A percentile compares a stretch with the other conserved stretches of the same genome.
Evolutionary conservation across 2,797 vertebrate species (phyloP).

Genomic region (Danio albolineatus): DNA sequence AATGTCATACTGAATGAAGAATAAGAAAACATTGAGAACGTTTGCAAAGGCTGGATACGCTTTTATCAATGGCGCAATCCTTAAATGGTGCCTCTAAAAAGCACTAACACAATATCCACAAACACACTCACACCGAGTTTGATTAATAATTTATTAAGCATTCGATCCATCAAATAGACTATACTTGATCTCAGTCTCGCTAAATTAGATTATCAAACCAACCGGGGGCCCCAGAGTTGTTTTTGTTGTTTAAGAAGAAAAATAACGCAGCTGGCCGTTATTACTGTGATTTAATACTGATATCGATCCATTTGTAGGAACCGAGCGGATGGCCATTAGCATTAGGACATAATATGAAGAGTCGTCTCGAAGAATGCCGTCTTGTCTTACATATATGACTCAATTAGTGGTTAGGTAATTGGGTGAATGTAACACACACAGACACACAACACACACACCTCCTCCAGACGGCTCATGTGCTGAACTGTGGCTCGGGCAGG

Average conservation of each 20-base stretch:
- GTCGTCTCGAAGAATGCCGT: background rate
- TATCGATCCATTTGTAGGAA: constrained; percentile 8
- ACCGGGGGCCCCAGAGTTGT: background rate
- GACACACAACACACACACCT: constrained; percentile 74
- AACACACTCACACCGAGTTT: background rate
- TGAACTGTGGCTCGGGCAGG: constrained; percentile 85
- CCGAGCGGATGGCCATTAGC: constrained; percentile 26
- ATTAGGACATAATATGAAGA: constrained; percentile 11
- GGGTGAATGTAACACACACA: background rate
- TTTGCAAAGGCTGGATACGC: background rate
- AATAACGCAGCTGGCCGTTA: constrained; percentile 7
- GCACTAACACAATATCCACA: constrained; percentile 9
- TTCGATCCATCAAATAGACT: background rate
- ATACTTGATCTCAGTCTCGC: background rate
- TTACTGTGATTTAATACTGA: constrained; percentile 26
- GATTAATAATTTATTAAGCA: constrained; percentile 21
- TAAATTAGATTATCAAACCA: constrained; percentile 27
- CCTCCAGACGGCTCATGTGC: constrained; percentile 87
- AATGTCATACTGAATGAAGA: background rate
- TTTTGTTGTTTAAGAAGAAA: constrained; percentile 31
- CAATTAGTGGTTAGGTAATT: constrained; percentile 18
- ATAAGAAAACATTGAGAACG: background rate
- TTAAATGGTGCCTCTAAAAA: background rate
- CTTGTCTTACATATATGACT: constrained; percentile 38
- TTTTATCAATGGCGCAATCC: constrained; percentile 18